These are phyloP conservation scores for Drosophila murphyi DNA, from an alignment of 1,140 invertebrate genomes.

Conservation along the genomic window DNA sequence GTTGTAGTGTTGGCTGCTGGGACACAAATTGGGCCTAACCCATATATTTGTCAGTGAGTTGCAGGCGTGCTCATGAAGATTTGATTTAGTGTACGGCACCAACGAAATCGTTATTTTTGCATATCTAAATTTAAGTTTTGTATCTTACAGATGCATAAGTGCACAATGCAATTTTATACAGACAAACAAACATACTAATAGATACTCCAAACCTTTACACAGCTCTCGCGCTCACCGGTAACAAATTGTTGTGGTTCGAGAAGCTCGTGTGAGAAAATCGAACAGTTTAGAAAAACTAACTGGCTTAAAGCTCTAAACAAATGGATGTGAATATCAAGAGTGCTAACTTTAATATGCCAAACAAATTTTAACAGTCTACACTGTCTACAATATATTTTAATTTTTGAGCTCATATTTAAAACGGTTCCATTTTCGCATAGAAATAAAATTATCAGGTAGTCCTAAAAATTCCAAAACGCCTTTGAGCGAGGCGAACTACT, in stretches of 20 bases:
- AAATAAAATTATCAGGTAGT: not conserved
- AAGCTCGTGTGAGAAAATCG: not conserved
- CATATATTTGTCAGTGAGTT: constrained; percentile 80
- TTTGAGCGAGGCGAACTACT: not conserved
- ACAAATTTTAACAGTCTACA: too few relatives aligned
- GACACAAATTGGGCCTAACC: constrained; percentile 77
- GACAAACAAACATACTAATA: too few relatives aligned
- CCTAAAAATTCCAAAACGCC: not conserved
- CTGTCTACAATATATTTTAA: too few relatives aligned
- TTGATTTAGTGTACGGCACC: constrained; percentile 73
- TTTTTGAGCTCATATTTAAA: too few relatives aligned
- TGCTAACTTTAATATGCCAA: too few relatives aligned
- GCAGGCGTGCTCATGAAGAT: constrained; percentile 70
- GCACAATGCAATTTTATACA: constrained; percentile 52
- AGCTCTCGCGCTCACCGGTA: not conserved
- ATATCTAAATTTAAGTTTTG: constrained; percentile 77
- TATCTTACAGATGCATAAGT: constrained; percentile 55
- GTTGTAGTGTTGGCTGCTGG: constrained; percentile 11
- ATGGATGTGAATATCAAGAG: too few relatives aligned
- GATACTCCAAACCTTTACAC: not conserved
- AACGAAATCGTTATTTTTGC: constrained; percentile 63
- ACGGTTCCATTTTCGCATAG: too few relatives aligned
- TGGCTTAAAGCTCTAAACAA: too few relatives aligned
- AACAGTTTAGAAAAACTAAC: not conserved
- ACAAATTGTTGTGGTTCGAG: not conserved